Evolutionary conservation across 2,888 invertebrate species (phyloP).

Genomic region (Microplitis deprimator): DNA sequence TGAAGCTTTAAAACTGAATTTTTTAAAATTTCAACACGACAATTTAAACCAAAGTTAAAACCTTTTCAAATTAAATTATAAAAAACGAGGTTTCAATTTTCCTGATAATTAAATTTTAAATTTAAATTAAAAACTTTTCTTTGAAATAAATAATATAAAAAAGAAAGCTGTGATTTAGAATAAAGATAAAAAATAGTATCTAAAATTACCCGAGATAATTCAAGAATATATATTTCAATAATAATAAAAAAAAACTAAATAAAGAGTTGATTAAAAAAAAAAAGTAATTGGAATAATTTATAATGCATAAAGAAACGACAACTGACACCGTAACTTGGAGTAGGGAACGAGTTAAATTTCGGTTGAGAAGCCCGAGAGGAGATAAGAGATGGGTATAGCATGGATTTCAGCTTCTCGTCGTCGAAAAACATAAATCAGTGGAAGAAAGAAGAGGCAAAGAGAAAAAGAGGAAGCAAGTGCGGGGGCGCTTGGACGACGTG

Average conservation of each 20-base stretch:
- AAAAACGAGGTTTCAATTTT: neutral
- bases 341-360: constrained; percentile 26
- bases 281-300: constrained; percentile 16
- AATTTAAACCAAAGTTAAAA: neutral
- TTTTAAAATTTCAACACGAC: neutral
- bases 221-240: neutral
- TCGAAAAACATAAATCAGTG: constrained; percentile 35
- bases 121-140: neutral
- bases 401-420: constrained; percentile 44
- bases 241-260: neutral
- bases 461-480: constrained; percentile 53
- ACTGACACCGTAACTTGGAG: constrained; percentile 31
- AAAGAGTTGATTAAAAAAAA: neutral
- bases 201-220: neutral
- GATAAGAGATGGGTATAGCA: constrained; percentile 41
- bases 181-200: neutral
- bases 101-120: neutral
- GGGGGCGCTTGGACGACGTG: constrained; percentile 65
- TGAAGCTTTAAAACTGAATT: no score
- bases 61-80: neutral
- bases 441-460: constrained; percentile 24
- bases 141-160: neutral
- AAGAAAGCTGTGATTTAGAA: neutral
- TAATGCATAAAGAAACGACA: constrained; percentile 8
- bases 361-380: constrained; percentile 37